Conservation (phyloP, 2,797 vertebrate species). For the Telmatherina bonti region DNA sequence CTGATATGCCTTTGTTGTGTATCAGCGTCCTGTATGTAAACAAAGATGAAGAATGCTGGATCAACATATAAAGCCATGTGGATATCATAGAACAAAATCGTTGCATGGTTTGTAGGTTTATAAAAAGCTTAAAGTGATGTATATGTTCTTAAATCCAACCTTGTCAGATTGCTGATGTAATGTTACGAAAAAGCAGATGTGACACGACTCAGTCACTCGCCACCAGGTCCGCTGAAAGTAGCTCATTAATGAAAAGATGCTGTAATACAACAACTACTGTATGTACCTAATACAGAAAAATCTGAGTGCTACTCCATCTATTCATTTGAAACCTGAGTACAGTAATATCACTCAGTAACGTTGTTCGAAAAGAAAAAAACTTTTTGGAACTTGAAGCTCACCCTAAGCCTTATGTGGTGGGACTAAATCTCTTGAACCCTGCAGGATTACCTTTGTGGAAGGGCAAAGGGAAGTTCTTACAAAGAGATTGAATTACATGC, state of each 20-base stretch:
- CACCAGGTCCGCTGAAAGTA: no score
- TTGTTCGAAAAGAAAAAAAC: neutral
- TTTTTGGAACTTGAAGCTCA: neutral
- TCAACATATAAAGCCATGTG: no score
- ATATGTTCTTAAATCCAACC: no score
- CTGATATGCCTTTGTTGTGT: no score
- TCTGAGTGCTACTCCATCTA: neutral
- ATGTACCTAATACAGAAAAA: neutral
- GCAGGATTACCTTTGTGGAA: slow-evolving; percentile 20
- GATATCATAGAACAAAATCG: neutral
- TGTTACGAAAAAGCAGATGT: no score
- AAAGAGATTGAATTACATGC: slow-evolving; percentile 17
- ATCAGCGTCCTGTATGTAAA: no score
- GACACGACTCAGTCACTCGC: no score
- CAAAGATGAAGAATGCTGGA: no score
- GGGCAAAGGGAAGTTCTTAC: neutral
- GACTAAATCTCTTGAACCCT: slow-evolving; percentile 21
- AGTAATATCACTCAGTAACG: neutral
- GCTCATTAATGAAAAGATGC: no score
- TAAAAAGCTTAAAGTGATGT: no score
- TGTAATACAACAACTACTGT: neutral
- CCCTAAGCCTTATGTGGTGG: neutral
- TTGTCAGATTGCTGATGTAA: no score
- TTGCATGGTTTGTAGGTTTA: neutral
- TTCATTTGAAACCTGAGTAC: neutral